Conservation (phyloP, 2,113 vertebrate genomes). For the Salvelinus namaycush region DNA sequence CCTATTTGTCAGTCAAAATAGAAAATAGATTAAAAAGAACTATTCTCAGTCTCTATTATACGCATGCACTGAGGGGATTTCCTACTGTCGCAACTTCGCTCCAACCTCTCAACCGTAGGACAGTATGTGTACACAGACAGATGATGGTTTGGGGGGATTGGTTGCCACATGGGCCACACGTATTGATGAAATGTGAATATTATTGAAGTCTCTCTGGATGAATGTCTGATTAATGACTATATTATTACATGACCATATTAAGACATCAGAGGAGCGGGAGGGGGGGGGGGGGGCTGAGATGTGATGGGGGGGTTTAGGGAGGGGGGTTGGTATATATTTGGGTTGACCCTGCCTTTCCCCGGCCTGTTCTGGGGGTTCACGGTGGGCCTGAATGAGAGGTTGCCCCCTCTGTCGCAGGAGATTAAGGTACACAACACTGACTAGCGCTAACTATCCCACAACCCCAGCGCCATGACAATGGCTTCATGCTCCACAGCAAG, state of each 20-base stretch:
- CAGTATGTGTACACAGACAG: no score
- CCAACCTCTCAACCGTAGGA: no score
- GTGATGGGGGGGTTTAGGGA: not conserved
- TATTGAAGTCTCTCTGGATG: no score
- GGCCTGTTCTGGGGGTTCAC: conserved; percentile 40
- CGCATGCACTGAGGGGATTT: not conserved
- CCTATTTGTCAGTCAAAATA: conserved; percentile 29
- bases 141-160: no score
- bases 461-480: conserved; percentile 48
- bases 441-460: conserved; percentile 70
- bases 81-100: no score
- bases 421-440: conserved; percentile 51
- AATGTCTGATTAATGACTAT: no score
- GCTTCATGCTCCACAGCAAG: conserved; percentile 75
- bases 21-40: conserved; percentile 3
- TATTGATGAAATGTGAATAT: no score
- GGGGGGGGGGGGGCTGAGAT: not conserved
- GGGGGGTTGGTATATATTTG: conserved; percentile 18
- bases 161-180: no score
- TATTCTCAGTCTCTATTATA: not conserved
- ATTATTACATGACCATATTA: no score
- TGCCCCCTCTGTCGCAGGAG: conserved; percentile 67
- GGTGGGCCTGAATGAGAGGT: conserved; percentile 23
- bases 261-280: not conserved
- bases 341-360: conserved; percentile 33